phyloP scores from a whole-genome alignment of 2,888 invertebrate genomes.

The Tuberolachnus salignus region DNA sequence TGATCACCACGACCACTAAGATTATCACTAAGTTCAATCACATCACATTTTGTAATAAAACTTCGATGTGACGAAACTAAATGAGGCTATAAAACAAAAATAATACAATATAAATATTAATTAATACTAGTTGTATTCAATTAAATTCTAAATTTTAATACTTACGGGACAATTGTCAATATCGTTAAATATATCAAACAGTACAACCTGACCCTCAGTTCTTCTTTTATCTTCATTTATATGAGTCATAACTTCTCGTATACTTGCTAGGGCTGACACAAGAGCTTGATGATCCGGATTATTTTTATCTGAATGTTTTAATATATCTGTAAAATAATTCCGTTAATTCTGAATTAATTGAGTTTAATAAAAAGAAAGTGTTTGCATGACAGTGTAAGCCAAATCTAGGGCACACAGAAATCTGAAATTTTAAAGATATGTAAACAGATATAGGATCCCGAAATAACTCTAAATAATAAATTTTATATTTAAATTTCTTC shows the following conservation, averaged over 20 bases:
- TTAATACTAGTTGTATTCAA: not conserved
- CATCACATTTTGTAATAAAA: conserved; percentile 86
- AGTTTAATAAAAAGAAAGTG: too few species aligned
- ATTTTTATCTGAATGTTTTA: conserved; percentile 86
- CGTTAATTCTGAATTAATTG: too few species aligned
- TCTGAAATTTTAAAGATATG: too few species aligned
- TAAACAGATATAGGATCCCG: too few species aligned
- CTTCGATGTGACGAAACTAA: conserved; percentile 90
- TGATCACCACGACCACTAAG: conserved; percentile 85
- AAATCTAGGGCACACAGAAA: too few species aligned
- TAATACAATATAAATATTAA: not conserved
- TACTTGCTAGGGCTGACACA: conserved; percentile 82
- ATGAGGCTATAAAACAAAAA: conserved; percentile 71
- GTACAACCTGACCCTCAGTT: conserved; percentile 92
- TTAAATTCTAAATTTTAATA: conserved; percentile 58
- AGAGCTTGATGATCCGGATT: conserved; percentile 87
- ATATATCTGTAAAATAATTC: conserved; percentile 73
- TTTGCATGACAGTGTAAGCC: too few species aligned
- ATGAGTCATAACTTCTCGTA: conserved; percentile 92
- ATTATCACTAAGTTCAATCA: conserved; percentile 83
- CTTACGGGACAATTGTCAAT: conserved; percentile 95
- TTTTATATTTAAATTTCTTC: too few species aligned
- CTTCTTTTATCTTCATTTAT: conserved; percentile 98
- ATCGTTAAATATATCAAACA: conserved; percentile 97
- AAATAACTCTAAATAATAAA: too few species aligned